Conservation (phyloP, 2,888 invertebrate species). For the Tribolium freemani region DNA sequence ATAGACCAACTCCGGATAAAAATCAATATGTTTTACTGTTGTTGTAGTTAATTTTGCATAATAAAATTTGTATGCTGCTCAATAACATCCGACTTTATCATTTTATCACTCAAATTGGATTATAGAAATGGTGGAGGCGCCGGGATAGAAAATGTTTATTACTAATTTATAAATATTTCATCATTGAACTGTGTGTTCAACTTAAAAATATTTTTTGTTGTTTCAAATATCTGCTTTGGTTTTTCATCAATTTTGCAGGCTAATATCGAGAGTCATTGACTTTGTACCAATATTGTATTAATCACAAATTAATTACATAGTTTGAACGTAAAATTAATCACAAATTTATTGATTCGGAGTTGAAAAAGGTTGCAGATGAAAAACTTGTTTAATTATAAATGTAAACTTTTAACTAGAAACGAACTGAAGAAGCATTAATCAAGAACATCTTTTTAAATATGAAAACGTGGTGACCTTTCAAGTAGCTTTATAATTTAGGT, state of each 20-base stretch:
- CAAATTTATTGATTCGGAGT: background rate
- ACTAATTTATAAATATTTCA: too few species aligned
- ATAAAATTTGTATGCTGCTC: too few species aligned
- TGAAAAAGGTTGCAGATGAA: background rate
- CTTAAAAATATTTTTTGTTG: too few species aligned
- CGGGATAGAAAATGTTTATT: background rate
- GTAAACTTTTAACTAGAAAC: background rate
- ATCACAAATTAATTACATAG: background rate
- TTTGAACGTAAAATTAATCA: background rate
- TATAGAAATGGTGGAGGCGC: background rate
- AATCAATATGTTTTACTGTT: too few species aligned
- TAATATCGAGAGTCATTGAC: too few species aligned
- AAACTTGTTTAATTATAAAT: background rate
- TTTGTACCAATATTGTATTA: background rate
- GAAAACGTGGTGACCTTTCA: background rate
- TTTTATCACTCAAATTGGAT: background rate
- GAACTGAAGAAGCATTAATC: background rate
- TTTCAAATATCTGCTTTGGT: too few species aligned
- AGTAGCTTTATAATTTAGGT: background rate
- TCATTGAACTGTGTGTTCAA: too few species aligned
- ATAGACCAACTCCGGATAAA: too few species aligned
- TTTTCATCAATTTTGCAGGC: too few species aligned
- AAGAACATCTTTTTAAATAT: background rate
- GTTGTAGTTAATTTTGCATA: too few species aligned
- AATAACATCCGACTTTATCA: too few species aligned